Base-by-base conservation (phyloP, 2,888 invertebrate genomes). In the Ophraella communa region DNA sequence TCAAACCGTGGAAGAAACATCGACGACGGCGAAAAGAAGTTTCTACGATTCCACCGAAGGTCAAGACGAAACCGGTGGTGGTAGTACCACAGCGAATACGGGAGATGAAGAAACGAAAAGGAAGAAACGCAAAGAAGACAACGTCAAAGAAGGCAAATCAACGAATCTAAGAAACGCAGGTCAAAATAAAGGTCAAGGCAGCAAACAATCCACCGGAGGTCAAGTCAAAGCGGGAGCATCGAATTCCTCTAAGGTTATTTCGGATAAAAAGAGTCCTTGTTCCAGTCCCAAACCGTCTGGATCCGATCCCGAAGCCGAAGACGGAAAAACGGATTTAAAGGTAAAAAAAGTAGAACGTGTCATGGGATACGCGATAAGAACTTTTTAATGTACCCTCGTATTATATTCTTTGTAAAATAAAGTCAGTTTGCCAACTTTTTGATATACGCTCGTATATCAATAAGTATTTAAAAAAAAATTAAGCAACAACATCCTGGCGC, bases 81-180 rank as follows among this genome's bases (percentile, higher is more conserved):
- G n/a, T n/a, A n/a, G n/a, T n/a, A n/a, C n/a, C n/a, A 39, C 65
- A 10, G 27, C 61, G 24, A 91, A 91, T 71, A 89, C 90, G 44
- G 89, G 90, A 45, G 93, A 94, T 71, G 90, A 91, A 14, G 89
- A 90, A 58, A 85, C 84, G 39, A 89, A 89, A 70, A 86, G 89
- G 59, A 93, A 93, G 79, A 92, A 91, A 76, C 85, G 89, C n/a
- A 93, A 92, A 78, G 93, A 92, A 56, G 85, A 86, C 35, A 89
- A 73, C 84, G 88, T 65, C 88, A 92, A 81, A 89, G 92, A 80
- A 82, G 87, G 55, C 88, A 91, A 81, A 89, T 89, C 66, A 80
- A 83, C 64, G 87, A 88, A 67, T 84, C 84, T 69, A 88, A 89
- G 82, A 85, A 87, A 65, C 81, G 82, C 83, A 52, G 74, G 74